Percentiles rank a stretch among this genome's conserved stretches.
Evolutionary conservation across 2,797 vertebrate species (phyloP).

Genomic region (Odontamblyopus lacepedii): DNA sequence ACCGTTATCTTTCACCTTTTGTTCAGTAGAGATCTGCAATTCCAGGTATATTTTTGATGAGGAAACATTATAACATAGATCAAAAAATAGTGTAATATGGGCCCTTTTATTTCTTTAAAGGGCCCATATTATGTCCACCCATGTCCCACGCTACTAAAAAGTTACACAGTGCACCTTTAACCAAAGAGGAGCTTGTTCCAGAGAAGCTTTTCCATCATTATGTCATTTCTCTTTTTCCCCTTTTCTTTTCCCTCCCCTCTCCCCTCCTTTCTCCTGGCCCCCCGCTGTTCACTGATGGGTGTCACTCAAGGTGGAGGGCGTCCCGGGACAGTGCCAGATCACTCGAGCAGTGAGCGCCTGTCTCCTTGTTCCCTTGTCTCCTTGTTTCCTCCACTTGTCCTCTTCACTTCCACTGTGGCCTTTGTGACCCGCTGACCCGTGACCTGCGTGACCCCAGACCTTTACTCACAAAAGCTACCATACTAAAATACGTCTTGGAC

Average conservation of each 20-base stretch:
- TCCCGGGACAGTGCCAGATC: slow-evolving; percentile 46
- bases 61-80: too few species aligned
- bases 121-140: too few species aligned
- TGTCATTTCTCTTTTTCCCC: neutral
- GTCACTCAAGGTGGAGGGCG: slow-evolving; percentile 69
- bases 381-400: neutral
- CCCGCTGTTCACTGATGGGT: slow-evolving; percentile 59
- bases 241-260: too few species aligned
- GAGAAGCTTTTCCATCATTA: neutral
- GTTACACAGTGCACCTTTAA: too few species aligned
- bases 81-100: too few species aligned
- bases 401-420: slow-evolving; percentile 34
- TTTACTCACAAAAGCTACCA: slow-evolving; percentile 20
- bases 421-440: slow-evolving; percentile 58
- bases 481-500: neutral
- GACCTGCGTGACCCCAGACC: slow-evolving; percentile 42
- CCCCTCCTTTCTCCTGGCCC: slow-evolving; percentile 33
- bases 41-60: too few species aligned
- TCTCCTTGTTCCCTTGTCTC: slow-evolving; percentile 53
- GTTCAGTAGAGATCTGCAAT: too few species aligned
- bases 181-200: too few species aligned
- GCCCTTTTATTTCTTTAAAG: too few species aligned
- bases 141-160: too few species aligned
- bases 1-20: too few species aligned
- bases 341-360: slow-evolving; percentile 57